Evolutionary conservation across 2,113 vertebrate genomes (phyloP).

Genomic region (Burhinus oedicnemus): DNA sequence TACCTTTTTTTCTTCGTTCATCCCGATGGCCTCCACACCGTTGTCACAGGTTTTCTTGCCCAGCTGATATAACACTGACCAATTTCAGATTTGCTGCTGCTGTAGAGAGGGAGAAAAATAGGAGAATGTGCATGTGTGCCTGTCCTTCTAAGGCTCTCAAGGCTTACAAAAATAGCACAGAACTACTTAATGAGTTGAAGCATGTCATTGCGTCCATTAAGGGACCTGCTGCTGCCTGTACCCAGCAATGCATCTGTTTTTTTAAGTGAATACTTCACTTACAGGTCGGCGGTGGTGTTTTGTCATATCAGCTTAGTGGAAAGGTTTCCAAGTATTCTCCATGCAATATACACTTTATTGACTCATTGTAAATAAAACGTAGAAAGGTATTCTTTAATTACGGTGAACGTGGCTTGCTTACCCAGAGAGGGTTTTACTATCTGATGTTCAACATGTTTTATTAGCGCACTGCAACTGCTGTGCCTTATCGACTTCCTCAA

Average conservation of each 20-base stretch:
- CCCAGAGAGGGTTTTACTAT: neutral
- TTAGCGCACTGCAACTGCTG: neutral
- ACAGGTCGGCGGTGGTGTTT: neutral
- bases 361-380: conserved; percentile 2
- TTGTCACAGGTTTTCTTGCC: neutral
- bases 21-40: neutral
- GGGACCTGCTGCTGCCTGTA: neutral
- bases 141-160: neutral
- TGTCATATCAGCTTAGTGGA: neutral
- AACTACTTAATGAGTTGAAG: neutral
- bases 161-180: neutral
- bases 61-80: neutral
- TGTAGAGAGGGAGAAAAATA: neutral
- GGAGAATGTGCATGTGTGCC: neutral
- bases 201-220: neutral
- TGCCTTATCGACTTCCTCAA: neutral
- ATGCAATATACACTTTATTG: neutral
- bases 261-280: neutral
- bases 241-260: neutral
- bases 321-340: neutral
- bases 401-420: neutral
- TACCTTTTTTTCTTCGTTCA: neutral
- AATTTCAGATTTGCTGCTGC: neutral
- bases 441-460: neutral
- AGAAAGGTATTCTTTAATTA: conserved; percentile 48